phyloP scores from a whole-genome alignment of 2,888 invertebrate genomes.

The Cheilosia urbana region DNA sequence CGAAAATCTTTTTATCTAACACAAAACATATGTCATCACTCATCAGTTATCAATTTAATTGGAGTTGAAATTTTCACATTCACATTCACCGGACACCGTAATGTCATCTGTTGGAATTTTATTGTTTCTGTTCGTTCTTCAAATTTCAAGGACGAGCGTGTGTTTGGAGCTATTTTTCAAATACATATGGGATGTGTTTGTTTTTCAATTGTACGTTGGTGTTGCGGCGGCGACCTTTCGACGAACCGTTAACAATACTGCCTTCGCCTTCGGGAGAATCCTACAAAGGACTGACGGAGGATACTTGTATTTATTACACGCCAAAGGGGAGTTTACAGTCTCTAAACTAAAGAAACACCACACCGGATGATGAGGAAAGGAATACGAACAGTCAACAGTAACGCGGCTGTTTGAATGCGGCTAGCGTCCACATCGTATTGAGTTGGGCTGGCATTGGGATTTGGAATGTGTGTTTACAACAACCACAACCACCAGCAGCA shows the following conservation, averaged over 20 bases:
- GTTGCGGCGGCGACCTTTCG: not conserved
- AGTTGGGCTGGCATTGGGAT: not conserved
- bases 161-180: not conserved
- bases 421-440: conserved; percentile 42
- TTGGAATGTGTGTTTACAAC: conserved; percentile 14
- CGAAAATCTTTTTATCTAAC: conserved; percentile 46
- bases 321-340: conserved; percentile 1
- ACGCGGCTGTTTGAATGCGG: conserved; percentile 41
- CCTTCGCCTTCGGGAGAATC: conserved; percentile 51
- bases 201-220: conserved; percentile 26
- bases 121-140: not conserved
- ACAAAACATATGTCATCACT: conserved; percentile 67
- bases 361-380: conserved; percentile 15
- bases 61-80: conserved; percentile 41
- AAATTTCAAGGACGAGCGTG: not conserved
- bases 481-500: conserved; percentile 13
- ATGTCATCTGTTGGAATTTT: conserved; percentile 58
- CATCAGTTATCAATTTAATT: conserved; percentile 47
- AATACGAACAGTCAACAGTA: not conserved
- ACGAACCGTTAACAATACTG: conserved; percentile 28
- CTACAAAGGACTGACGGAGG: conserved; percentile 47
- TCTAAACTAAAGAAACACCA: not conserved
- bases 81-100: conserved; percentile 19
- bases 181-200: conserved; percentile 5
- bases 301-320: not conserved